phyloP scores from a whole-genome alignment of 2,888 invertebrate species.

The Caenorhabditis sp. region DNA sequence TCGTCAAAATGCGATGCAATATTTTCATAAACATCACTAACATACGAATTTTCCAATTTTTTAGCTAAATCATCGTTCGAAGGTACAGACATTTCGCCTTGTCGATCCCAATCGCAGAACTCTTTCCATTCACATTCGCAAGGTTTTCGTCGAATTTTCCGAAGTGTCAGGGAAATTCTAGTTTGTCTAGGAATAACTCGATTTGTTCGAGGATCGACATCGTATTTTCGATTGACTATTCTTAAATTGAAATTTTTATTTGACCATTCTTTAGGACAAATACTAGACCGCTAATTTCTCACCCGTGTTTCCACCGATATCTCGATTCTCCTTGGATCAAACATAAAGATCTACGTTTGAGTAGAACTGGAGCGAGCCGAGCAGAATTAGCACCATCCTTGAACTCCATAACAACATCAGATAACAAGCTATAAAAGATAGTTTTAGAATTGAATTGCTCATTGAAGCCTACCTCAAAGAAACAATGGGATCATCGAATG shows the following conservation, averaged over 20 bases:
- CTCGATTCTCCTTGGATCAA: slow-evolving; percentile 85
- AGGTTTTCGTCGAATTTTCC: slow-evolving; percentile 68
- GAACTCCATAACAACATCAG: slow-evolving; percentile 68
- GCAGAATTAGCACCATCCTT: slow-evolving; percentile 66
- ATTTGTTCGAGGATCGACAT: slow-evolving; percentile 76
- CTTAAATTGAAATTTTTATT: slow-evolving; percentile 43
- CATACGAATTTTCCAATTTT: slow-evolving; percentile 56
- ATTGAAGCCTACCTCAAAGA: slow-evolving; percentile 79
- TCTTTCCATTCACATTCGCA: slow-evolving; percentile 67
- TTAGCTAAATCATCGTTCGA: slow-evolving; percentile 36
- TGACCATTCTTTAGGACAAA: neutral
- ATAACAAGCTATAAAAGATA: slow-evolving; percentile 54
- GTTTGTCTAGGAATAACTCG: slow-evolving; percentile 49
- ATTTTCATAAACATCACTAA: slow-evolving; percentile 82
- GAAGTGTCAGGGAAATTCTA: slow-evolving; percentile 74
- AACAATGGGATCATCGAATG: slow-evolving; percentile 87
- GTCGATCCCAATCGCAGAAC: slow-evolving; percentile 68
- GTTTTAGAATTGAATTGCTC: too few relatives aligned
- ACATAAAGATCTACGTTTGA: slow-evolving; percentile 84
- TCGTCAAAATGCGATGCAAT: slow-evolving; percentile 93
- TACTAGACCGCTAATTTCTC: too few relatives aligned
- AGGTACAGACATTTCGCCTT: slow-evolving; percentile 63
- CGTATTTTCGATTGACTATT: slow-evolving; percentile 84
- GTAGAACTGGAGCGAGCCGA: slow-evolving; percentile 78
- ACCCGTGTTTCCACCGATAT: slow-evolving; percentile 89